Percentiles rank a stretch among this genome's conserved stretches.
These are phyloP conservation scores for Urocyon cinereoargenteus DNA, from an alignment of 2,797 vertebrate genomes.

Conservation along the genomic window DNA sequence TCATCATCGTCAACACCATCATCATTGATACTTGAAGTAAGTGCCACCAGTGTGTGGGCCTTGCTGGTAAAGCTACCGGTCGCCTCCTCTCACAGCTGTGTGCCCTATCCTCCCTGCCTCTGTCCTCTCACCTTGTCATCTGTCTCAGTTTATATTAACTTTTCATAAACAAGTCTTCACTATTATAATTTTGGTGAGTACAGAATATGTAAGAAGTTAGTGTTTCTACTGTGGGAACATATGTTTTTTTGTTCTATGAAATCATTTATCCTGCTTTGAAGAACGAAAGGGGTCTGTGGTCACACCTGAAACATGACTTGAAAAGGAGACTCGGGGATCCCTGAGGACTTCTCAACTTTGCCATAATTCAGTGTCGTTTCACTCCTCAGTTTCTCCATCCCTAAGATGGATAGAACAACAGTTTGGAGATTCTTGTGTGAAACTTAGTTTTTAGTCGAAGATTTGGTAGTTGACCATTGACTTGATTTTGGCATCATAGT, in stretches of 20 bases:
- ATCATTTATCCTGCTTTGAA: background rate
- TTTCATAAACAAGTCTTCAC: background rate
- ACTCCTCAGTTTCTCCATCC: background rate
- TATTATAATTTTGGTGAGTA: constrained; percentile 27
- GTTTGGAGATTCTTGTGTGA: background rate
- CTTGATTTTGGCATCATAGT: background rate
- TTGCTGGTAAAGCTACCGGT: background rate
- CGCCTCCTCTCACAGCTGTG: background rate
- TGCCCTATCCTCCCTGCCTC: background rate
- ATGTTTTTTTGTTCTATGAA: background rate
- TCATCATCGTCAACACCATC: too few species aligned
- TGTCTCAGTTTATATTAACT: background rate
- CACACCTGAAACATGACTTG: background rate
- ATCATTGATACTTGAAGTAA: background rate
- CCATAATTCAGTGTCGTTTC: background rate
- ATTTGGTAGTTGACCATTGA: background rate
- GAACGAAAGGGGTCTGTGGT: background rate
- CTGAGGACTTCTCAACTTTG: background rate
- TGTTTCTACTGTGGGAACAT: background rate
- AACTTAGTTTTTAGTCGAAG: background rate
- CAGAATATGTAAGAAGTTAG: constrained; percentile 4
- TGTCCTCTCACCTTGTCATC: background rate
- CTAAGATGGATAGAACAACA: background rate
- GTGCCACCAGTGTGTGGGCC: accelerated
- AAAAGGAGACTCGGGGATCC: background rate